A percentile compares a stretch with the other conserved stretches of the same genome.
Evolutionary conservation across 2,113 vertebrate species (phyloP).

Genomic region (Xiphophorus hellerii): DNA sequence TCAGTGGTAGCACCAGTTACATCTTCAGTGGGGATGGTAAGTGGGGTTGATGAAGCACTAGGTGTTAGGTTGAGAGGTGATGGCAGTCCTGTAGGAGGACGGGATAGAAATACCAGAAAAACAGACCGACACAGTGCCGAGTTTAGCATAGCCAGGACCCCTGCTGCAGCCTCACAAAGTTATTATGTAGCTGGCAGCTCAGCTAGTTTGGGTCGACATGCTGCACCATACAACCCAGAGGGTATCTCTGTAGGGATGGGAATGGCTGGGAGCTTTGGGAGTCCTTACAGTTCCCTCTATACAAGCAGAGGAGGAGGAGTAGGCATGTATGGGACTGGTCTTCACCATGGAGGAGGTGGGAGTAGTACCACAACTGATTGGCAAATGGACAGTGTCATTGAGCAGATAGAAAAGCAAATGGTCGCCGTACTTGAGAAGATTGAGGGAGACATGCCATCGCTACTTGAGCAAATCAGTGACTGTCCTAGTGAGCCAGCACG

Average conservation of each 20-base stretch:
- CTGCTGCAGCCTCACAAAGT: constrained; percentile 52
- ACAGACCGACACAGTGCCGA: constrained; percentile 73
- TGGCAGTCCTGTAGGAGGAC: constrained; percentile 57
- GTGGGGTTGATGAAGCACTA: constrained; percentile 41
- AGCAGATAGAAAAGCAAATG: constrained; percentile 86
- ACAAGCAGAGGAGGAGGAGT: constrained; percentile 55
- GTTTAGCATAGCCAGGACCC: constrained; percentile 46
- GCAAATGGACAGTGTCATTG: constrained; percentile 85
- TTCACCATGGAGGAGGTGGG: constrained; percentile 58
- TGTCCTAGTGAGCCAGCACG: constrained; percentile 70
- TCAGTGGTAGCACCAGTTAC: constrained; percentile 35
- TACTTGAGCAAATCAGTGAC: constrained; percentile 84
- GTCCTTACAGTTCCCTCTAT: constrained; percentile 74
- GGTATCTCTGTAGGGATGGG: constrained; percentile 58
- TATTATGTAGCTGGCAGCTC: constrained; percentile 69
- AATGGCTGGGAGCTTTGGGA: constrained; percentile 64
- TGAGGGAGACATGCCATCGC: constrained; percentile 84
- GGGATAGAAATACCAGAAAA: constrained; percentile 48
- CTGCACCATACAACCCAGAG: constrained; percentile 63
- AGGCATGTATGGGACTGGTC: constrained; percentile 72
- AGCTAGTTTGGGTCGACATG: constrained; percentile 72
- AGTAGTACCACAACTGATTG: constrained; percentile 72
- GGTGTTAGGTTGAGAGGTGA: constrained; percentile 62
- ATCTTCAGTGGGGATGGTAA: constrained; percentile 14
- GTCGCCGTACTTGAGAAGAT: constrained; percentile 84